phyloP scores from a whole-genome alignment of 2,113 vertebrate species.

The Illadopsis cleaveri region DNA sequence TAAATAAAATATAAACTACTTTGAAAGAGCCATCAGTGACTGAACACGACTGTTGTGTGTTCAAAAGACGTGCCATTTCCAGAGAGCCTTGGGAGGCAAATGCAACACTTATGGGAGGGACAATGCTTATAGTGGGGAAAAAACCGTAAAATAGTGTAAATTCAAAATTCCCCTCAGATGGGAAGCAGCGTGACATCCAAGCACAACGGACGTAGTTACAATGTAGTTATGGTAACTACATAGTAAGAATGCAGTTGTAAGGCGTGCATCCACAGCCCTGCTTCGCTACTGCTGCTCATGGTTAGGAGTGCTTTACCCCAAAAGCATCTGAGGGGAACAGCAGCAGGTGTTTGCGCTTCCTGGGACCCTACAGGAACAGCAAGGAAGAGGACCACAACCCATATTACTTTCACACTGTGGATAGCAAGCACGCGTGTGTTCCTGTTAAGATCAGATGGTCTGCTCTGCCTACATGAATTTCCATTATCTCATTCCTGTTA shows the following conservation, averaged over 20 bases:
- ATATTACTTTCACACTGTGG: not conserved
- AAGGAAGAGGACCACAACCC: not conserved
- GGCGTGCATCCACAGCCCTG: not conserved
- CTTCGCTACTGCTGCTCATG: not conserved
- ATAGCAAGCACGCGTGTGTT: slow-evolving; percentile 24
- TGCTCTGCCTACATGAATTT: slow-evolving; percentile 60
- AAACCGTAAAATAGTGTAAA: slow-evolving; percentile 12
- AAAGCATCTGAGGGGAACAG: not conserved
- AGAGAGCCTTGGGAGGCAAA: slow-evolving; percentile 36
- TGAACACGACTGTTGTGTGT: not conserved
- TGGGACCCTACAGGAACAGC: not conserved
- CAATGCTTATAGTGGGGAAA: slow-evolving; percentile 9
- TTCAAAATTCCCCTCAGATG: slow-evolving; percentile 52
- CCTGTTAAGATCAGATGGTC: slow-evolving; percentile 62
- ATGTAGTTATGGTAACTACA: slow-evolving; percentile 64
- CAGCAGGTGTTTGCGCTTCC: not conserved
- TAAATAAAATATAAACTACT: not conserved
- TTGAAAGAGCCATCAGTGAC: slow-evolving; percentile 15
- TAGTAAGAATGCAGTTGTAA: slow-evolving; percentile 22
- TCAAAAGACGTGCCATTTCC: not conserved
- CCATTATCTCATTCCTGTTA: slow-evolving; percentile 60
- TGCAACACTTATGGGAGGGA: not conserved
- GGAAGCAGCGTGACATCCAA: slow-evolving; percentile 45
- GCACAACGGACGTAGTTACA: not conserved
- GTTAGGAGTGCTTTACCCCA: not conserved